A percentile compares a stretch with the other conserved stretches of the same genome.
Conservation (phyloP, 2,888 invertebrate genomes). For the Parnassius glacialis region DNA sequence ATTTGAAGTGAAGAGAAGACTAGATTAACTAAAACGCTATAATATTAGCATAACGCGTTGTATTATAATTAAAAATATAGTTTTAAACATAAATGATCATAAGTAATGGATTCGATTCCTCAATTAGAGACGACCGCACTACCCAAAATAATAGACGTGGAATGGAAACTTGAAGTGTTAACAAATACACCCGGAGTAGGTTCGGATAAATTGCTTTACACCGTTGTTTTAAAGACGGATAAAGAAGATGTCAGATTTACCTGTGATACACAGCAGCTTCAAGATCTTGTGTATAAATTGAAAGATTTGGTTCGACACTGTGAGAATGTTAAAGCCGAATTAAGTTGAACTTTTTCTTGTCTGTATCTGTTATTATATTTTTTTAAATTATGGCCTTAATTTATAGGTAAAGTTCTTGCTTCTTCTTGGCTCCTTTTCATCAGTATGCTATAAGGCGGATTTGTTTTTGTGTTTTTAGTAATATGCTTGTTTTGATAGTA, state of each 20-base stretch:
- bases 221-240: conserved; percentile 65
- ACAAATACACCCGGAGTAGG: conserved; percentile 65
- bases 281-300: conserved; percentile 84
- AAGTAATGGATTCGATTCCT: conserved; percentile 30
- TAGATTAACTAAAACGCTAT: too few relatives aligned
- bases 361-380: neutral
- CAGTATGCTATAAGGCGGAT: too few relatives aligned
- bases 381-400: neutral
- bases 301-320: conserved; percentile 84
- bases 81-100: neutral
- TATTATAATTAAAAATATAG: neutral
- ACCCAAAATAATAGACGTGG: conserved; percentile 79
- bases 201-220: conserved; percentile 69
- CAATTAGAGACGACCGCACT: conserved; percentile 47
- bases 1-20: too few relatives aligned
- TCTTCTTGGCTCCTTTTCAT: neutral
- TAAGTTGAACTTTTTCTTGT: conserved; percentile 38
- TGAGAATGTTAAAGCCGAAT: conserved; percentile 73
- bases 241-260: conserved; percentile 79
- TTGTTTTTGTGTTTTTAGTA: too few relatives aligned
- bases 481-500: too few relatives aligned
- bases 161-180: conserved; percentile 82
- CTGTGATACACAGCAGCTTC: conserved; percentile 83
- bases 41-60: too few relatives aligned
- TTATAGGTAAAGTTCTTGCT: neutral